Percentiles rank a stretch among this genome's conserved stretches.
Evolutionary conservation across 2,113 vertebrate genomes (phyloP).

Genomic region (Chloroceryle aenea): DNA sequence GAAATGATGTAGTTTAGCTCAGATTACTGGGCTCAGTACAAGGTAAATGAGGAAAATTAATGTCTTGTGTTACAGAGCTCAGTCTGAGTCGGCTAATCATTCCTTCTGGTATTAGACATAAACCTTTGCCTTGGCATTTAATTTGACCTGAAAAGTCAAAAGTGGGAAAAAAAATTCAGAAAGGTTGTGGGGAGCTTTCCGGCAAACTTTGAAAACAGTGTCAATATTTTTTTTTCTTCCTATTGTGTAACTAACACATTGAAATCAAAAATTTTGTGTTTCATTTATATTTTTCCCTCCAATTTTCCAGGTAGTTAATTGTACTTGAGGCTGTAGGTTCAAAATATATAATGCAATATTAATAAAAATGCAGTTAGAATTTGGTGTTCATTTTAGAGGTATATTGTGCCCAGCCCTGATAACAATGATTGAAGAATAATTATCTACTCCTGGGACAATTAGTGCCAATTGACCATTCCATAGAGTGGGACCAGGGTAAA

Average conservation of each 20-base stretch:
- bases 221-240: neutral
- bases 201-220: neutral
- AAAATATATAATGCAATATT: neutral
- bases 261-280: neutral
- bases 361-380: neutral
- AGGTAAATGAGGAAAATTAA: slow-evolving; percentile 42
- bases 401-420: neutral
- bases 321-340: neutral
- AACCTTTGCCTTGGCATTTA: neutral
- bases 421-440: neutral
- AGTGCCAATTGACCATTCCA: neutral
- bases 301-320: neutral
- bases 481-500: neutral
- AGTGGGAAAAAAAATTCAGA: neutral
- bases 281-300: neutral
- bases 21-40: slow-evolving; percentile 26
- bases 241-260: neutral
- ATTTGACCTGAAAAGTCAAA: slow-evolving; percentile 9
- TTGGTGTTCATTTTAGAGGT: neutral
- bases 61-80: slow-evolving; percentile 29
- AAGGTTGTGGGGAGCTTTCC: neutral
- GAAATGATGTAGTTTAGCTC: slow-evolving; percentile 19
- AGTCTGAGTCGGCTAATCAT: neutral
- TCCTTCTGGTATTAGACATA: slow-evolving; percentile 15
- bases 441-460: neutral